Evolutionary conservation across 2,113 vertebrate genomes (phyloP).

Genomic region (Phasianus colchicus): DNA sequence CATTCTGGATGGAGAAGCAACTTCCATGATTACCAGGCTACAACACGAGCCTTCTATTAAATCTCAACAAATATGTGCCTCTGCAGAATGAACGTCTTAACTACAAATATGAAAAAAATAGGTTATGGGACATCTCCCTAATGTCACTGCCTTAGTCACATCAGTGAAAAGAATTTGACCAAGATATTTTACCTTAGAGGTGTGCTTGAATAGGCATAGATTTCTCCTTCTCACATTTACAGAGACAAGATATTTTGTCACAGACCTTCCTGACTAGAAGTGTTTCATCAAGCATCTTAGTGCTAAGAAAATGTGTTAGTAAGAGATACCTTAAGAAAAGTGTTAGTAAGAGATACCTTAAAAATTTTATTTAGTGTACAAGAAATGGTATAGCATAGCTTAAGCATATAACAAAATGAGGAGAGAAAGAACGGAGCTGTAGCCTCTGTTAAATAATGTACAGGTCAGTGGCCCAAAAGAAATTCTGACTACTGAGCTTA

Average conservation of each 20-base stretch:
- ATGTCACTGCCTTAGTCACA: not conserved
- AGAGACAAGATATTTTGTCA: not conserved
- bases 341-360: not conserved
- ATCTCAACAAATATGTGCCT: fast-evolving
- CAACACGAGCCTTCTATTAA: not conserved
- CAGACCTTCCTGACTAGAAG: not conserved
- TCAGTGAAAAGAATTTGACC: not conserved
- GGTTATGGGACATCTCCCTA: fast-evolving
- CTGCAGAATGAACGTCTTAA: not conserved
- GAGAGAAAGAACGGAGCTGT: not conserved
- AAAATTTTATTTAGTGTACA: not conserved
- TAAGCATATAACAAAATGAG: not conserved
- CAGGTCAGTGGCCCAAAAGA: not conserved
- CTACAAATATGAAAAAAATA: not conserved
- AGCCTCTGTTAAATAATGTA: not conserved
- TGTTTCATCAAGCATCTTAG: not conserved
- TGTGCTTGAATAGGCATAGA: not conserved
- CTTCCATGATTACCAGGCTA: not conserved
- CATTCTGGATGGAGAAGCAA: not conserved
- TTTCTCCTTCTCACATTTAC: not conserved
- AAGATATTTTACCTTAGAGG: not conserved
- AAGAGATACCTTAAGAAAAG: too few species aligned
- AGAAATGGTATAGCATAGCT: not conserved
- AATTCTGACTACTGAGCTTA: not conserved
- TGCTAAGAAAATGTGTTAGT: not conserved